Conservation (phyloP, 2,888 invertebrate genomes). For the Plemyria rubiginata region DNA sequence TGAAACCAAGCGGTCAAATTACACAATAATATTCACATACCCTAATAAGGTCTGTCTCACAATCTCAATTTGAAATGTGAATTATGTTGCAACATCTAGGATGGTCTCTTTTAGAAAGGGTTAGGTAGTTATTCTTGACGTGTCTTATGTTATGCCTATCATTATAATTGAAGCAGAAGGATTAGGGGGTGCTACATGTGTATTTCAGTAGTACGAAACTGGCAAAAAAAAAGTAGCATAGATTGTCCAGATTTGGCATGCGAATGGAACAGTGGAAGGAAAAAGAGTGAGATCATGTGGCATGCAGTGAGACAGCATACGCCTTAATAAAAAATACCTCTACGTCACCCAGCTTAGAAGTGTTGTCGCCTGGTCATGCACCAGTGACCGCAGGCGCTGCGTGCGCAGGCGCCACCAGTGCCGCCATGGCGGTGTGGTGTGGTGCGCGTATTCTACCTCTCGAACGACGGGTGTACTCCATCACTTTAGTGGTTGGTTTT, state of each 20-base stretch:
- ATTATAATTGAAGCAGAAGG: background rate
- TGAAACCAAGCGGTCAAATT: background rate
- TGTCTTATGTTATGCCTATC: too few relatives aligned
- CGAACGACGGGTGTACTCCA: constrained; percentile 77
- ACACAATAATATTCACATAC: too few relatives aligned
- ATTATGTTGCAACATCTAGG: too few relatives aligned
- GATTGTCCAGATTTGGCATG: background rate
- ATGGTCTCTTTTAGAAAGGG: too few relatives aligned
- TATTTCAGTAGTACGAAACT: background rate
- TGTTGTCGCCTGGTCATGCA: constrained; percentile 28
- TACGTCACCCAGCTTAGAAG: constrained; percentile 41
- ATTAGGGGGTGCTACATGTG: background rate
- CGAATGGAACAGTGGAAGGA: background rate
- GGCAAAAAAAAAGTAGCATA: background rate
- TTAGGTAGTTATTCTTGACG: too few relatives aligned
- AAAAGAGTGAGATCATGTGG: background rate
- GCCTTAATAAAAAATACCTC: background rate
- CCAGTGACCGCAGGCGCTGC: constrained; percentile 15
- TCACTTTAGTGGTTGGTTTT: constrained; percentile 76
- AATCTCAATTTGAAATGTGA: too few relatives aligned
- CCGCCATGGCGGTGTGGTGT: constrained; percentile 83
- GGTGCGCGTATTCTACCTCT: constrained; percentile 80
- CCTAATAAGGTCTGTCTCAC: too few relatives aligned
- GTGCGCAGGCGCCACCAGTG: constrained; percentile 63
- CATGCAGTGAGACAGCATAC: background rate